Conservation (phyloP, 2,797 vertebrate genomes). For the Gallinago stenura region DNA sequence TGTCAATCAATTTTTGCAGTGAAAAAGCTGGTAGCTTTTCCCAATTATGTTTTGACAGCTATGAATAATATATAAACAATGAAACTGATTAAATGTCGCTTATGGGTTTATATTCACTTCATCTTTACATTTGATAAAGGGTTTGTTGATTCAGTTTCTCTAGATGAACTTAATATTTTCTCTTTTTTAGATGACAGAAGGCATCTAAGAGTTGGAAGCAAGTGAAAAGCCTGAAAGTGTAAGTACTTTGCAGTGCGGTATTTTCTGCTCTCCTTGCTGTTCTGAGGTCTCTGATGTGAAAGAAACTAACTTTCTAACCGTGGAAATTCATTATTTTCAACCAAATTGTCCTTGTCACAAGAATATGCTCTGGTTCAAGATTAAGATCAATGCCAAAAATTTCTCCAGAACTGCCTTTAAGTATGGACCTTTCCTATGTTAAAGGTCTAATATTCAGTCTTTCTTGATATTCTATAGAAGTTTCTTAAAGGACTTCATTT, state of each 20-base stretch:
- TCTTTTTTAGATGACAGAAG: neutral
- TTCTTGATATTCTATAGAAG: neutral
- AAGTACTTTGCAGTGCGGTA: neutral
- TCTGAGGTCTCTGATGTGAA: neutral
- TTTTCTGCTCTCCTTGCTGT: neutral
- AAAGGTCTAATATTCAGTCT: neutral
- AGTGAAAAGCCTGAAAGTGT: neutral
- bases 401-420: neutral
- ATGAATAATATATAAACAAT: constrained; percentile 32
- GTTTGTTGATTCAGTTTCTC: neutral
- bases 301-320: neutral
- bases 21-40: neutral
- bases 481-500: neutral
- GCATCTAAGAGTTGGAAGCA: neutral
- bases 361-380: neutral
- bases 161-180: neutral
- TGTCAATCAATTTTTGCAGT: neutral
- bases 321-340: neutral
- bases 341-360: neutral
- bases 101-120: neutral
- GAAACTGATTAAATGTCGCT: neutral
- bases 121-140: neutral
- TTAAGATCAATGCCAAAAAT: neutral
- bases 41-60: constrained; percentile 4
- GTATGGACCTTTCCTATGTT: neutral